These are phyloP conservation scores for Aldrovandia affinis DNA, from an alignment of 2,797 vertebrate genomes.

Conservation along the genomic window DNA sequence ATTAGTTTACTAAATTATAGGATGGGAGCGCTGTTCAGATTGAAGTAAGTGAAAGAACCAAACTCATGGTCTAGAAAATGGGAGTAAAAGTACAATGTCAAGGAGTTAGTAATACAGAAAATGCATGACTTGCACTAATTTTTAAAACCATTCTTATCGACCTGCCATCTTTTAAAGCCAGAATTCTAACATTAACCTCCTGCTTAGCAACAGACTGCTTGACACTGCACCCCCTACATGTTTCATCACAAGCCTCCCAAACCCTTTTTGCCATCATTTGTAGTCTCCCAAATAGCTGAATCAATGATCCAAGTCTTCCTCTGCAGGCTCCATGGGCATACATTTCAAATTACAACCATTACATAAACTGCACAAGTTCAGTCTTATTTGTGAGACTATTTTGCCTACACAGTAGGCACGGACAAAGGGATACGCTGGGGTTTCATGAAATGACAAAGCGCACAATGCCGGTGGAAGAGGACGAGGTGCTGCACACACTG, in stretches of 20 bases:
- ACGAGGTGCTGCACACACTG: neutral
- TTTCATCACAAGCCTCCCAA: neutral
- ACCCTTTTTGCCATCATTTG: neutral
- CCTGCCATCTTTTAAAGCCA: slow-evolving; percentile 5
- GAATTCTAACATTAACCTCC: slow-evolving; percentile 3
- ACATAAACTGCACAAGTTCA: neutral
- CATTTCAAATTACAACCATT: neutral
- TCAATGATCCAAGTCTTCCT: neutral
- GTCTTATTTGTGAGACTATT: neutral
- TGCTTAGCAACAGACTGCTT: neutral
- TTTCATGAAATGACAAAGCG: slow-evolving; percentile 3
- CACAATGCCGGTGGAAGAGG: neutral
- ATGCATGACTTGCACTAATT: neutral
- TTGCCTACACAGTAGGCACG: slow-evolving; percentile 38
- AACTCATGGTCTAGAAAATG: neutral
- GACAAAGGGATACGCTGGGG: neutral
- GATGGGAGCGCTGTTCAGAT: neutral
- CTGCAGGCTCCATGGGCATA: neutral
- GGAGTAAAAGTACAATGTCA: neutral
- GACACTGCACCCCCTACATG: neutral
- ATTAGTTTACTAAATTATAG: neutral
- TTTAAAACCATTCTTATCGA: slow-evolving; percentile 5
- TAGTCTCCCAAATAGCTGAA: slow-evolving; percentile 12
- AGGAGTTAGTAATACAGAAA: neutral
- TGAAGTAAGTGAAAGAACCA: neutral